phyloP scores from a whole-genome alignment of 2,797 vertebrate genomes.

The Falco peregrinus region DNA sequence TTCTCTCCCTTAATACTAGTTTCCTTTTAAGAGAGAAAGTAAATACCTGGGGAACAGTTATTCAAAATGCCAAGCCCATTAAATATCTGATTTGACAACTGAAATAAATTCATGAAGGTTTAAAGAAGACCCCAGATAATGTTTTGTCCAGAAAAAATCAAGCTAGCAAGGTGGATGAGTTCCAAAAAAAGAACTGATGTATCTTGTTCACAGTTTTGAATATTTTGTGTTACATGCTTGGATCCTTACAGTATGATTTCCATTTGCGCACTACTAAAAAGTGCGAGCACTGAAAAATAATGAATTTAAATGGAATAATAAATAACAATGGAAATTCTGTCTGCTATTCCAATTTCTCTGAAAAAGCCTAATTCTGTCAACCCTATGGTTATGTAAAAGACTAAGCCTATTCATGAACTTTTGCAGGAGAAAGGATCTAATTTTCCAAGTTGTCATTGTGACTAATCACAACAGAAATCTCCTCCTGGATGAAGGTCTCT shows the following conservation, averaged over 20 bases:
- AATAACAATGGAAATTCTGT: not conserved
- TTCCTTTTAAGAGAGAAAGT: not conserved
- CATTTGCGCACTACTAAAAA: not conserved
- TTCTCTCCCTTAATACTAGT: not conserved
- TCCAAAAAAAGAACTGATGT: not conserved
- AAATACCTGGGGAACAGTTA: slow-evolving; percentile 7
- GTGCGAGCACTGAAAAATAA: not conserved
- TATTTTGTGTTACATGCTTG: not conserved
- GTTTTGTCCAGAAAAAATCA: not conserved
- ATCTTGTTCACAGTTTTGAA: not conserved
- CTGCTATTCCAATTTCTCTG: not conserved
- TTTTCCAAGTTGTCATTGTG: not conserved
- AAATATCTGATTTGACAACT: slow-evolving; percentile 11
- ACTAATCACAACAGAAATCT: not conserved
- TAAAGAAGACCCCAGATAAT: not conserved
- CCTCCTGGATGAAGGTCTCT: not conserved
- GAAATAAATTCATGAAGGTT: not conserved
- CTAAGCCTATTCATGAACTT: not conserved
- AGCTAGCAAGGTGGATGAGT: not conserved
- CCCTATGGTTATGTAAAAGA: not conserved
- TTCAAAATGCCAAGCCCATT: slow-evolving; percentile 44
- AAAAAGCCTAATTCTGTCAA: not conserved
- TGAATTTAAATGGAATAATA: not conserved
- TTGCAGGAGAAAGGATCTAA: not conserved
- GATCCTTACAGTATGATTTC: not conserved